Conservation (phyloP, 2,888 invertebrate species). For the Teinopalpus imperialis region DNA sequence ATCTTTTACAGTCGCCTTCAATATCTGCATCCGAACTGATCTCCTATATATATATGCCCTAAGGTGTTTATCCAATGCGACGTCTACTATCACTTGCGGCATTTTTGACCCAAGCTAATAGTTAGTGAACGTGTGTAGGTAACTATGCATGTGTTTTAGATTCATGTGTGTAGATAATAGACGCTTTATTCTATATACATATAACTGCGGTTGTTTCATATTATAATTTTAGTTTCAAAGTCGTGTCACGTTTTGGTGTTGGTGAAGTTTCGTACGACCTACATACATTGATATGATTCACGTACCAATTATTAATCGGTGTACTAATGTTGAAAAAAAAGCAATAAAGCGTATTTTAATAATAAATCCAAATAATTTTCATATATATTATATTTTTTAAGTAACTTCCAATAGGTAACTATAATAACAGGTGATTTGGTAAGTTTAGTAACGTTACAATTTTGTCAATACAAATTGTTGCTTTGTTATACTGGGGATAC, state of each 20-base stretch:
- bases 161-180: constrained; percentile 60
- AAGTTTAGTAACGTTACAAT: too few relatives aligned
- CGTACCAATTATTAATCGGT: background rate
- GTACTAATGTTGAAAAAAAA: background rate
- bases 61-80: constrained; percentile 35
- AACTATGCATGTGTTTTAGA: constrained; percentile 74
- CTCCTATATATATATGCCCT: constrained; percentile 33
- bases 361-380: too few relatives aligned
- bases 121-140: constrained; percentile 63
- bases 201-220: constrained; percentile 21
- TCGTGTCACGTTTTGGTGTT: constrained; percentile 47
- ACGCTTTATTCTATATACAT: constrained; percentile 35
- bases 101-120: constrained; percentile 36
- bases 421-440: too few relatives aligned
- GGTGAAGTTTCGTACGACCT: constrained; percentile 44
- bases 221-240: constrained; percentile 43
- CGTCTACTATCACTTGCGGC: constrained; percentile 34
- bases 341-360: too few relatives aligned
- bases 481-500: too few relatives aligned
- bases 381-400: too few relatives aligned
- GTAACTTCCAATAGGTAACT: too few relatives aligned
- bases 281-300: constrained; percentile 33
- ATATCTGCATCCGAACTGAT: constrained; percentile 40
- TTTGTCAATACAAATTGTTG: too few relatives aligned
- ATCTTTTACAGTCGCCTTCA: constrained; percentile 75